Percentiles rank a stretch among this genome's conserved stretches.
These are phyloP conservation scores for Apis laboriosa DNA, from an alignment of 1,140 invertebrate genomes.

Conservation along the genomic window DNA sequence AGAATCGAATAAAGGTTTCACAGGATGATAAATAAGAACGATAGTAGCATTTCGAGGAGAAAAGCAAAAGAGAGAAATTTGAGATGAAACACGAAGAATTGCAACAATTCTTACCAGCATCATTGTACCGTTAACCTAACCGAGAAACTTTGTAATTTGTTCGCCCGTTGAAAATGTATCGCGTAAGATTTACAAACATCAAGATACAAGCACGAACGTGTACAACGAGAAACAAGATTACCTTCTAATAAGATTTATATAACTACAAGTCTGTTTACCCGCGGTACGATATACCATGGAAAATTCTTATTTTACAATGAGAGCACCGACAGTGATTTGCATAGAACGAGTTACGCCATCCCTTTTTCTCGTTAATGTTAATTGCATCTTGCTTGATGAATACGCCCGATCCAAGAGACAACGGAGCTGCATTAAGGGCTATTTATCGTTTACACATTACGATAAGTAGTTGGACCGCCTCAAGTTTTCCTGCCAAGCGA, in stretches of 20 bases:
- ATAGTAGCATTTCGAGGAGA: background rate
- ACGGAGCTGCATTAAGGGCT: background rate
- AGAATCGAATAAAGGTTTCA: no score
- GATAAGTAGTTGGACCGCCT: conserved; percentile 13
- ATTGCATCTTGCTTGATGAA: background rate
- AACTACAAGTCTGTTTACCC: conserved; percentile 1
- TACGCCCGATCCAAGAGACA: background rate
- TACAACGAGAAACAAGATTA: conserved; percentile 33
- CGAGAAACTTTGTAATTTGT: conserved; percentile 39
- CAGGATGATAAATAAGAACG: background rate
- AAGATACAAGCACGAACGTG: conserved; percentile 26
- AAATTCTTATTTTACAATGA: background rate
- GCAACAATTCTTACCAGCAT: background rate
- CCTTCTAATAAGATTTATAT: conserved; percentile 43
- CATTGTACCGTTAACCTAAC: conserved; percentile 14
- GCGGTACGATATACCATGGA: background rate
- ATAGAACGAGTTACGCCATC: background rate
- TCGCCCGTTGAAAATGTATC: conserved; percentile 38
- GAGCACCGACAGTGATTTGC: background rate
- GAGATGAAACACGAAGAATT: background rate
- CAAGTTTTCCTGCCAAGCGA: background rate
- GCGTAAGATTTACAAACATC: conserved; percentile 8
- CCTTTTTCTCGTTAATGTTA: background rate
- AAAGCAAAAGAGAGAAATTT: background rate
- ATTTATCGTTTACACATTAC: conserved; percentile 18